Evolutionary conservation across 2,113 vertebrate species (phyloP), one percentile per base, ranked within the genome.

Genomic region (Malurus melanocephalus): DNA sequence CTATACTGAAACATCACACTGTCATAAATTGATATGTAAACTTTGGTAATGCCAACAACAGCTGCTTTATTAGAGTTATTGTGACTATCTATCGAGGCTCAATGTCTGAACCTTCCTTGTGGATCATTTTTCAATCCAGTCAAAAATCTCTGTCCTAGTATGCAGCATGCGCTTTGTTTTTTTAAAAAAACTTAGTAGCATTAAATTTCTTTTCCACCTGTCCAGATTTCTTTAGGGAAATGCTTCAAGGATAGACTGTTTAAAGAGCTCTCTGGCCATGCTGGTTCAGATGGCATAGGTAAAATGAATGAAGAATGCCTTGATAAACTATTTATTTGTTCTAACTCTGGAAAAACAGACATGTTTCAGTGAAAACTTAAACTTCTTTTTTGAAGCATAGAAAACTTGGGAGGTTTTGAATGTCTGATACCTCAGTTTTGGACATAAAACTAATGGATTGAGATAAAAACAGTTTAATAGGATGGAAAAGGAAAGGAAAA

Each of bases 1-100:
- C 60, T 94, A 69, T 69, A 87, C 80, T 27, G 56, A 81, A 88
- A 87, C 28, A 80, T 85, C 86, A 75, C 60, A 22, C 83, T 85
- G 66, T 85, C 67, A 83, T 81, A 92, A 96, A 93, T 80, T 87
- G 80, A 86, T 93, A 79, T 56, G 86, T 91, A 94, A 96, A 96
- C 93, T 88, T 91, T 82, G 72, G 13, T 73, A 46, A 60, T 85
- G 88, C 93, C 90, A 96, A 93, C 92, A 92, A 85, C 88, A 95
- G 90, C 93, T 95, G 93, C 84, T 79, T 93, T 78, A 90, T 92
- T 87, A 77, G 55, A 93, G 80, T 84, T 73, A 93, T 87, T 92
- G 51, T 87, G 51, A 87, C 69, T 28, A 52, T 80, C 80, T 92
- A 72, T 66, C 20, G 33, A 46, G 67, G 88, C 83, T 93, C 74